phyloP scores from a whole-genome alignment of 2,888 invertebrate genomes.

The Dolichomitus sp. region DNA sequence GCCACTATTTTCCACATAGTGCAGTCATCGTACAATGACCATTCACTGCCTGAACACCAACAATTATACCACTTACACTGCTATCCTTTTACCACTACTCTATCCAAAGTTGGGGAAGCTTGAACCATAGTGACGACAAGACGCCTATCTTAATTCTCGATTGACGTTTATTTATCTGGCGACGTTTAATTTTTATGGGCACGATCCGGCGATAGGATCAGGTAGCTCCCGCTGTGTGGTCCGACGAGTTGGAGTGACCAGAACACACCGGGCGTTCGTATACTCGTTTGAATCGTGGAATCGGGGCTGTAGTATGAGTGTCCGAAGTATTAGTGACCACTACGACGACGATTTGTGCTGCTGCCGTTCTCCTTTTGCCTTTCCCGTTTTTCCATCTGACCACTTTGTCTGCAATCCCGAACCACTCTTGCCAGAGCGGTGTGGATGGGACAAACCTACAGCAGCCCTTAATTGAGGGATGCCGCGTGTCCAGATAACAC shows the following conservation, averaged over 20 bases:
- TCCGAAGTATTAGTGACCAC: conserved; percentile 50
- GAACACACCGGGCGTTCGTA: conserved; percentile 39
- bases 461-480: conserved; percentile 81
- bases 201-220: conserved; percentile 83
- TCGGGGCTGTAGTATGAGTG: conserved; percentile 35
- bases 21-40: background rate
- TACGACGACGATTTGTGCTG: conserved; percentile 38
- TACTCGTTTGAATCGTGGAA: conserved; percentile 38
- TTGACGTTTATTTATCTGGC: conserved; percentile 85
- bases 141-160: conserved; percentile 84
- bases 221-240: conserved; percentile 85
- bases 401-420: conserved; percentile 27
- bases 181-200: conserved; percentile 85
- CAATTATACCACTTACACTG: conserved; percentile 23
- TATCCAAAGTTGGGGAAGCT: background rate
- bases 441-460: conserved; percentile 57
- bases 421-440: background rate
- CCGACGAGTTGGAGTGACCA: conserved; percentile 66
- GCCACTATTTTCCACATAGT: background rate
- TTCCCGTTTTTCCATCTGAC: conserved; percentile 18
- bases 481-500: conserved; percentile 79
- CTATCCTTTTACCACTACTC: background rate
- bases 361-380: conserved; percentile 26
- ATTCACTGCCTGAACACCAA: conserved; percentile 9
- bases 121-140: conserved; percentile 61